Percentiles rank a stretch among this genome's conserved stretches.
Evolutionary conservation across 2,113 vertebrate genomes (phyloP).

Genomic region (Atractosteus spatula): DNA sequence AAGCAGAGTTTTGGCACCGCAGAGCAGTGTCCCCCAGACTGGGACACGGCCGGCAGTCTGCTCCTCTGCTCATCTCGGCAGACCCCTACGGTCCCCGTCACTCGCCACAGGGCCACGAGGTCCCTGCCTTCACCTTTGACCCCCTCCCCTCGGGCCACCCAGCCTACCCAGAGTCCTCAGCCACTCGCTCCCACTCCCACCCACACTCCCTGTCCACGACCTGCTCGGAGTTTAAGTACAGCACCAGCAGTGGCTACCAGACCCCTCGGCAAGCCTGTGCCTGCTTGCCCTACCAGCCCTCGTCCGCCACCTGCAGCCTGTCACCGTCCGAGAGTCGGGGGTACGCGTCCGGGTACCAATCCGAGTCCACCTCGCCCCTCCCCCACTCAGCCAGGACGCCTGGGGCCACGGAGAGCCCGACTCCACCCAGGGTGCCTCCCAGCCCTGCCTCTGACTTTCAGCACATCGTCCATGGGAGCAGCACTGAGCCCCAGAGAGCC

Average conservation of each 20-base stretch:
- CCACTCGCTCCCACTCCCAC: constrained; percentile 52
- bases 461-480: constrained; percentile 28
- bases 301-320: constrained; percentile 46
- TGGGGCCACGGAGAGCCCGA: constrained; percentile 24
- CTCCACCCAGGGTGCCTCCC: constrained; percentile 21
- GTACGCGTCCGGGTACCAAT: constrained; percentile 64
- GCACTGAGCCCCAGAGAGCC: constrained; percentile 41
- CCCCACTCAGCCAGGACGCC: constrained; percentile 48
- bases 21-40: constrained; percentile 46
- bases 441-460: constrained; percentile 22
- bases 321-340: constrained; percentile 59
- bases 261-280: constrained; percentile 56
- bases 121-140: constrained; percentile 63
- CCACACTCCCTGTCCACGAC: constrained; percentile 51
- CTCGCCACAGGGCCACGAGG: constrained; percentile 53
- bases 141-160: constrained; percentile 68
- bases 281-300: constrained; percentile 57
- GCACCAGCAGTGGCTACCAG: constrained; percentile 66
- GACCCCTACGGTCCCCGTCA: constrained; percentile 58
- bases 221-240: constrained; percentile 72
- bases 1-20: constrained; percentile 58
- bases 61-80: constrained; percentile 49
- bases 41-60: constrained; percentile 27
- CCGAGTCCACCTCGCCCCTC: constrained; percentile 58
- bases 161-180: constrained; percentile 58